Base-by-base conservation (phyloP, 2,888 invertebrate genomes). In the Andricus quercusramuli region DNA sequence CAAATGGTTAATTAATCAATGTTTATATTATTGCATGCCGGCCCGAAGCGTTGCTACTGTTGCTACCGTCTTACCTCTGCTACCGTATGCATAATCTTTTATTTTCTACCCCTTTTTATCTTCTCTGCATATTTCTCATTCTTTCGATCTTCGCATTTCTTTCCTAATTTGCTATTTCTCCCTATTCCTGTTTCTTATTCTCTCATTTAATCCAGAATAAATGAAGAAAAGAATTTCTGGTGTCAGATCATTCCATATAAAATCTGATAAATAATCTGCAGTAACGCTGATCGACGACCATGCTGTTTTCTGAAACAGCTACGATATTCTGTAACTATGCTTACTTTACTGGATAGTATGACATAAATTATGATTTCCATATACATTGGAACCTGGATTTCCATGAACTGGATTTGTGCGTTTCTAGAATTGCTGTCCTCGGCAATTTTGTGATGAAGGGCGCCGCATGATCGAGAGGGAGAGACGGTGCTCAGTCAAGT, bases 1-100 rank as follows among this genome's bases (percentile, higher is more conserved):
- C 85, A 87, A 88, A 86, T 86, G 83, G 85, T 89, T 90, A 90
- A 92, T 92, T 91, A 90, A 91, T 89, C 89, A 88, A 88, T 89
- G 89, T 90, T 91, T 89, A 87, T 90, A 89, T 91, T 90, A 91
- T 90, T 91, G 89, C 84, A 83, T 83, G 83, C 84, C 83, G 81
- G 83, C 81, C 83, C 80, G 84, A 78, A 86, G 85, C 86, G 74
- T 83, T 86, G 84, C 85, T 86, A 86, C 85, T 81, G 85, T 83
- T 56, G 84, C 85, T 84, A 85, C 86, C 79, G 84, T 44, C 62
- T 62, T 62, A 62, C 62, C 15, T 56, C 15, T 74, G 74, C 74
- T 74, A 74, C 74, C 56, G 32, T 74, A 32, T 56, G 56, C 56
- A 74, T 86, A 86, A 15, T 79, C 32, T 41, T 67, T 59, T n/a